Base-by-base conservation (phyloP, 2,888 invertebrate species). In the Chironomus riparius region DNA sequence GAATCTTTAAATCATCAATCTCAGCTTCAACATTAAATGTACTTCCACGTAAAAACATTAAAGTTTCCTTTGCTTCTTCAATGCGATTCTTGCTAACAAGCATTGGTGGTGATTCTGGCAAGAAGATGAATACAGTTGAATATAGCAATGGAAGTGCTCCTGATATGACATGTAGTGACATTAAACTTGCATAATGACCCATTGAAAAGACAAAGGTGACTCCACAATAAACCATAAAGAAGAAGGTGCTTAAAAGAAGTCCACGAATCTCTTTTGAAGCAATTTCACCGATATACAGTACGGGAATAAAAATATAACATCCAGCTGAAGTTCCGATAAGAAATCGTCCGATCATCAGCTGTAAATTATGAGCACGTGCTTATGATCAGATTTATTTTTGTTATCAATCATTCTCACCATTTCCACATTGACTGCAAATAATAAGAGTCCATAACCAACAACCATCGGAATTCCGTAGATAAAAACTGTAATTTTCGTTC, bases 371-470 rank as follows among this genome's bases (percentile, higher is more conserved):
- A 2, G 6, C 7, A 15, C n/a, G n/a, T 56, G 56, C n/a, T 56
- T n/a, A 56, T 18, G 18, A 18, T 18, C n/a, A 56, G 18, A 18
- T 56, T n/a, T 18, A 56, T 18, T 7, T n/a, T 2, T 18, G 7
- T 18, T 7, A 15, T 18, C 56, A 15, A 18, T 56, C 15, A 56
- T 18, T 5, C 56, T 18, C 18, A 56, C 56, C 56, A 56, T 56
- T 56, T 56, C 80, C 0, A 90, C 84, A 76, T 87, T 88, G 1
- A 85, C 82, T 0, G 91, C 88, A 81, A 88, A 90, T 48, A 89
- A 86, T n/a, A 92, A 88, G 2, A 91, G 82, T 4, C 87, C 81
- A 91, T 91, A 92, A 15, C 91, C 92, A 2, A 88, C 47, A 0
- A 86, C 86, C 81, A 90, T 90, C 0, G 91, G 91, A 48, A 89